Percentiles rank a stretch among this genome's conserved stretches.
Evolutionary conservation across 2,888 invertebrate genomes (phyloP).

Genomic region (Nebria brevicollis): DNA sequence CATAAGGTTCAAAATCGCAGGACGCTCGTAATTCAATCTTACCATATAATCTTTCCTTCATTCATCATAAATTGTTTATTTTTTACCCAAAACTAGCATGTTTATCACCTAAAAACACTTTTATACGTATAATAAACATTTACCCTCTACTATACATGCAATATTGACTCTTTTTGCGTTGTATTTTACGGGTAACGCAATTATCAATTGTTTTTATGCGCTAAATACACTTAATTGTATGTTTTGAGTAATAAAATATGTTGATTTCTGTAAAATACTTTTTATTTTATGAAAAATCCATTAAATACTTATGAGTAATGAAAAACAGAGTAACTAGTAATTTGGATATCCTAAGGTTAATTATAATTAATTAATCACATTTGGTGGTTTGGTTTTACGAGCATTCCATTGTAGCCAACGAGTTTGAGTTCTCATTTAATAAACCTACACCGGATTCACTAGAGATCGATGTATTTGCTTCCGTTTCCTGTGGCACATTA

Average conservation of each 20-base stretch:
- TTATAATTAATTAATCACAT: background rate
- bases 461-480: slow-evolving; percentile 21
- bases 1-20: slow-evolving; percentile 44
- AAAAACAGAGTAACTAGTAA: background rate
- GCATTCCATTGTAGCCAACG: slow-evolving; percentile 73
- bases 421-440: slow-evolving; percentile 72
- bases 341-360: background rate
- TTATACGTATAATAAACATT: too few relatives aligned
- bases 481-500: slow-evolving; percentile 49
- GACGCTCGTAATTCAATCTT: too few relatives aligned
- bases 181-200: too few relatives aligned
- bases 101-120: too few relatives aligned
- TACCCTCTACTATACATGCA: too few relatives aligned
- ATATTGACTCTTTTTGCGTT: too few relatives aligned
- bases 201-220: too few relatives aligned
- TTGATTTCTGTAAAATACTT: background rate
- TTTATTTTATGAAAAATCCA: slow-evolving; percentile 2
- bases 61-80: too few relatives aligned
- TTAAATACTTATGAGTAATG: slow-evolving; percentile 5
- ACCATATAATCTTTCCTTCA: too few relatives aligned
- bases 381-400: slow-evolving; percentile 52
- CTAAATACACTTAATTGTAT: too few relatives aligned
- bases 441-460: slow-evolving; percentile 57
- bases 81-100: too few relatives aligned
- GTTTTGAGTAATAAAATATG: background rate